Evolutionary conservation across 2,888 invertebrate genomes (phyloP).

Genomic region (Agrilus cyanescens): DNA sequence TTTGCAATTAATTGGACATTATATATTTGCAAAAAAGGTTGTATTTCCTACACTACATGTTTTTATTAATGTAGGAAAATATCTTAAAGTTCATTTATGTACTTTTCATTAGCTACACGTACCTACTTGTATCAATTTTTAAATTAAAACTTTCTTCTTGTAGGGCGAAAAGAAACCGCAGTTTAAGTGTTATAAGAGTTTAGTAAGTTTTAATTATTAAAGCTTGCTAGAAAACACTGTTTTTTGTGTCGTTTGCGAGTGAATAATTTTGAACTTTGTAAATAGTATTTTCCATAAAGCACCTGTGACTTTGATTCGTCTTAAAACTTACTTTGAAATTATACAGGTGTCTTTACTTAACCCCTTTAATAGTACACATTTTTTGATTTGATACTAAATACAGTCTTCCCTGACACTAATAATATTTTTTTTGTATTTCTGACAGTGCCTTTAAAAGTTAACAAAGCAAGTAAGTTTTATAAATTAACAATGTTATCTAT

Average conservation of each 20-base stretch:
- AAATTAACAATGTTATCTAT: too few species aligned
- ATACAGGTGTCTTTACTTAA: constrained; percentile 3
- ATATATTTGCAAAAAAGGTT: too few species aligned
- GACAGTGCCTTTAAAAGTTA: constrained; percentile 47
- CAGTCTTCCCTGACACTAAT: constrained; percentile 5
- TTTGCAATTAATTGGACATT: neutral
- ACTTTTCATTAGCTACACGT: neutral
- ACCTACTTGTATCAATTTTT: neutral
- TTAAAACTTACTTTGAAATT: neutral
- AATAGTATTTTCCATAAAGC: neutral
- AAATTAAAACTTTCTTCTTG: constrained; percentile 2
- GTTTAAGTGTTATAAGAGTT: constrained; percentile 5
- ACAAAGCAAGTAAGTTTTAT: constrained; percentile 37
- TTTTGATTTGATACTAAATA: constrained; percentile 8
- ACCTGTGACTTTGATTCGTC: neutral
- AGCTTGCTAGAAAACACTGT: neutral
- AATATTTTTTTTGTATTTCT: constrained; percentile 21
- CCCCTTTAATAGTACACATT: constrained; percentile 6
- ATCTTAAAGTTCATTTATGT: neutral
- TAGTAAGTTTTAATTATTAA: neutral
- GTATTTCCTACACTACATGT: too few species aligned
- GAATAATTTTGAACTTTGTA: constrained; percentile 2
- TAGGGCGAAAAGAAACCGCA: constrained; percentile 3
- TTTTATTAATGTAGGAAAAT: too few species aligned
- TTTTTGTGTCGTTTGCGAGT: constrained; percentile 1